These are phyloP conservation scores for Lacerta bilineata DNA, from an alignment of 2,797 vertebrate species.

Conservation along the genomic window DNA sequence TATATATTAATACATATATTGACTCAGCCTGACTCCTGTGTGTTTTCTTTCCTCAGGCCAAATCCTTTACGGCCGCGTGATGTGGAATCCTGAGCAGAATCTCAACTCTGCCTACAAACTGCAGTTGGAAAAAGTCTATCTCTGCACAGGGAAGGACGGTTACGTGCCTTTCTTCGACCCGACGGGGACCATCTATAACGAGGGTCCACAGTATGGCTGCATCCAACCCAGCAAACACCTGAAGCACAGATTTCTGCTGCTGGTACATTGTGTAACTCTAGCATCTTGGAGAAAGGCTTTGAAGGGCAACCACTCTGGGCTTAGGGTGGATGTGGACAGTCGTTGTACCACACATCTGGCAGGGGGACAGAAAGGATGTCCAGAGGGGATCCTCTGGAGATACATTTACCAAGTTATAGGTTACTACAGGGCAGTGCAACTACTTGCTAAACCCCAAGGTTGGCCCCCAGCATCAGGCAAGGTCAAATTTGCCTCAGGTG, in stretches of 20 bases:
- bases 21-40: background rate
- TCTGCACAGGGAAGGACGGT: slow-evolving; percentile 95
- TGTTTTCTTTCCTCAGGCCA: slow-evolving; percentile 84
- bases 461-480: too few species aligned
- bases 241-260: slow-evolving; percentile 93
- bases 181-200: slow-evolving; percentile 94
- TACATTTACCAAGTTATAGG: background rate
- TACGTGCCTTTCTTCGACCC: slow-evolving; percentile 98
- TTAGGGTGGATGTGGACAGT: too few species aligned
- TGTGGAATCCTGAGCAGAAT: slow-evolving; percentile 98
- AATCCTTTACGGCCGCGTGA: slow-evolving; percentile 91
- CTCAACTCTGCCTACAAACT: slow-evolving; percentile 94
- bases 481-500: background rate
- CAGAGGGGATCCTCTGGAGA: too few species aligned
- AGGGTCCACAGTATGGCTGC: slow-evolving; percentile 96
- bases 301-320: background rate
- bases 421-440: background rate
- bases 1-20: background rate
- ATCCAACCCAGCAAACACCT: slow-evolving; percentile 97
- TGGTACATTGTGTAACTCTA: slow-evolving; percentile 81
- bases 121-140: slow-evolving; percentile 97
- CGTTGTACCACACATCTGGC: background rate
- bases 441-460: background rate
- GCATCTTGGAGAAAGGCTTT: rapidly evolving
- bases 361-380: background rate